Conservation (phyloP, 2,888 invertebrate species). For the Cephus pygmeus region DNA sequence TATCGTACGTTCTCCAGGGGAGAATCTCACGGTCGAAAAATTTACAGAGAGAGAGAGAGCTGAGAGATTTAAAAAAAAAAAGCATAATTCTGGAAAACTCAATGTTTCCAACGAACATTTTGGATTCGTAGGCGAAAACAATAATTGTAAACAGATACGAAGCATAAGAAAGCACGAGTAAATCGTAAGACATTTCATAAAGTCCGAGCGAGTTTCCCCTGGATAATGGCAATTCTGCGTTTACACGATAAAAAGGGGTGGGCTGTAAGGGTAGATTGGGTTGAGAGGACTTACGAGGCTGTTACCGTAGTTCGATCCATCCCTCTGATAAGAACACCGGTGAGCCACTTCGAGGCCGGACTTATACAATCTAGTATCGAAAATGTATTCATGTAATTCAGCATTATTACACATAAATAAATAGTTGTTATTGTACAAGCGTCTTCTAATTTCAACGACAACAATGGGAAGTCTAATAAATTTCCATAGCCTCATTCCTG, state of each 20-base stretch:
- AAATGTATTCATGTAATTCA: conserved; percentile 66
- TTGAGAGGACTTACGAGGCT: background rate
- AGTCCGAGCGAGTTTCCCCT: background rate
- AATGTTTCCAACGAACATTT: background rate
- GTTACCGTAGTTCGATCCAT: conserved; percentile 6
- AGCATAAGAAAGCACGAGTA: conserved; percentile 20
- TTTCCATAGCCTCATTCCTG: background rate
- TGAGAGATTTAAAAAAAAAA: background rate
- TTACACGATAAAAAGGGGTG: conserved; percentile 6
- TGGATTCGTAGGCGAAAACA: background rate
- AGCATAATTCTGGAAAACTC: background rate
- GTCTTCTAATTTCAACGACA: background rate
- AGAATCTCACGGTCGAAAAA: background rate
- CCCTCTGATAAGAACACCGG: background rate
- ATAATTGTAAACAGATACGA: conserved; percentile 16
- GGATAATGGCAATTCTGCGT: conserved; percentile 1
- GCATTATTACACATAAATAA: conserved; percentile 67
- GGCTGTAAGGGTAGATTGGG: background rate
- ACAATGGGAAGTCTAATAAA: background rate
- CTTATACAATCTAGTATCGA: conserved; percentile 62
- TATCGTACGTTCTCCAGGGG: conserved; percentile 2
- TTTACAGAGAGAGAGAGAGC: background rate
- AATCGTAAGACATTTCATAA: conserved; percentile 10
- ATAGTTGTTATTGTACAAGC: conserved; percentile 65
- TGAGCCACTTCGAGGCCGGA: conserved; percentile 33